Evolutionary conservation across 2,888 invertebrate species (phyloP).

Genomic region (Nomada lathburiana): DNA sequence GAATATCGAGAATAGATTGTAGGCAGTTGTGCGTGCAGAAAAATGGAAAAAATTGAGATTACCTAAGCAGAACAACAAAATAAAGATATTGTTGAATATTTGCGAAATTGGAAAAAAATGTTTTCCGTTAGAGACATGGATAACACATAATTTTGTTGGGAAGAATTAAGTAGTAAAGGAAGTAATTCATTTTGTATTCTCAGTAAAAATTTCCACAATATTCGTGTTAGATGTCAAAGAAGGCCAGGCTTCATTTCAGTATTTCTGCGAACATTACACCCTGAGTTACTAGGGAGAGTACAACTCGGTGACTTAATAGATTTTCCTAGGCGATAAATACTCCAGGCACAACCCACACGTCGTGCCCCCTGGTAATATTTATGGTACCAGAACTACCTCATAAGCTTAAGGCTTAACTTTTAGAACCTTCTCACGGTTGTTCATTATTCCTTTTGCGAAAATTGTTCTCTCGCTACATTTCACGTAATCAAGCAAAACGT

Average conservation of each 20-base stretch:
- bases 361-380: conserved; percentile 18
- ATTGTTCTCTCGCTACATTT: neutral
- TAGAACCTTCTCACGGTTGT: neutral
- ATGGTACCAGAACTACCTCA: neutral
- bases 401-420: conserved; percentile 10
- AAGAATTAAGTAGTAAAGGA: neutral
- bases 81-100: neutral
- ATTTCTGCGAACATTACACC: conserved; percentile 3
- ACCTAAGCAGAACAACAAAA: neutral
- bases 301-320: conserved; percentile 4
- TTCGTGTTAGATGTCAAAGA: neutral
- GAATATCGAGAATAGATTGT: neutral
- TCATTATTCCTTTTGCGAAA: neutral
- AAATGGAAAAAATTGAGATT: neutral
- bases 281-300: conserved; percentile 1
- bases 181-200: neutral
- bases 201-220: neutral
- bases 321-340: conserved; percentile 16
- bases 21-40: neutral
- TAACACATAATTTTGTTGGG: neutral
- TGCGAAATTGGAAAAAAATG: neutral
- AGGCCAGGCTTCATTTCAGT: neutral
- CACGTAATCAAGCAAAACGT: neutral
- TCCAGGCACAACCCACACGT: neutral
- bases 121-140: neutral